Conservation (phyloP, 2,113 vertebrate species). For the Coregonus clupeaformis region DNA sequence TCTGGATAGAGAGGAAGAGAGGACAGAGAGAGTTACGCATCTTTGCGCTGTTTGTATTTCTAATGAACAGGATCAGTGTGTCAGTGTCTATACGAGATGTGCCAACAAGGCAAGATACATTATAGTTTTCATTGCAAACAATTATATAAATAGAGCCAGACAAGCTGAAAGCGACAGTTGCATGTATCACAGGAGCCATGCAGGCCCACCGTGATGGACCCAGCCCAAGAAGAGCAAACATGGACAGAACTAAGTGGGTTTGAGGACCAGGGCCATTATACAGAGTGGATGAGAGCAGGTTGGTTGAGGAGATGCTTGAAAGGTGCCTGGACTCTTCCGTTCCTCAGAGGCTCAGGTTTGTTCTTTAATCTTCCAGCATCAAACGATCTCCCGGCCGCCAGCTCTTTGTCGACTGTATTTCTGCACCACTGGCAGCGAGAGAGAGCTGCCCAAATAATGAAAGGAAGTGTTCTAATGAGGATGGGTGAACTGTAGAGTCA, state of each 20-base stretch:
- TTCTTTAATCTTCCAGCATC: slow-evolving; percentile 69
- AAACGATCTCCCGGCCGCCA: slow-evolving; percentile 37
- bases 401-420: slow-evolving; percentile 41
- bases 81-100: no score
- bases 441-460: slow-evolving; percentile 43
- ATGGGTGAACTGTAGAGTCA: slow-evolving; percentile 25
- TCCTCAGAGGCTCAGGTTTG: slow-evolving; percentile 8
- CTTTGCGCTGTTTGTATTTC: background rate
- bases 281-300: slow-evolving; percentile 32
- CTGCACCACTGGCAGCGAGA: slow-evolving; percentile 24
- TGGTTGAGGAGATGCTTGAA: slow-evolving; percentile 41
- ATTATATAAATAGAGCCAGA: background rate
- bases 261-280: slow-evolving; percentile 48
- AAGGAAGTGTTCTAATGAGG: slow-evolving; percentile 55
- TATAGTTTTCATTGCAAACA: no score
- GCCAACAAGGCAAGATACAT: no score
- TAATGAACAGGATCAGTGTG: no score
- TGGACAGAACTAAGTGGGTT: slow-evolving; percentile 25
- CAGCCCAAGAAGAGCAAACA: slow-evolving; percentile 23
- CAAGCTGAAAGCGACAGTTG: background rate
- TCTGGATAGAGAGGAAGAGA: slow-evolving; percentile 65
- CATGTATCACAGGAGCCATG: background rate
- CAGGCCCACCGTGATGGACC: background rate
- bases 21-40: slow-evolving; percentile 37
- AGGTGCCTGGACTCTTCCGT: slow-evolving; percentile 8